Evolutionary conservation across 2,888 invertebrate species (phyloP).

Genomic region (Agrenia bidenticulata): DNA sequence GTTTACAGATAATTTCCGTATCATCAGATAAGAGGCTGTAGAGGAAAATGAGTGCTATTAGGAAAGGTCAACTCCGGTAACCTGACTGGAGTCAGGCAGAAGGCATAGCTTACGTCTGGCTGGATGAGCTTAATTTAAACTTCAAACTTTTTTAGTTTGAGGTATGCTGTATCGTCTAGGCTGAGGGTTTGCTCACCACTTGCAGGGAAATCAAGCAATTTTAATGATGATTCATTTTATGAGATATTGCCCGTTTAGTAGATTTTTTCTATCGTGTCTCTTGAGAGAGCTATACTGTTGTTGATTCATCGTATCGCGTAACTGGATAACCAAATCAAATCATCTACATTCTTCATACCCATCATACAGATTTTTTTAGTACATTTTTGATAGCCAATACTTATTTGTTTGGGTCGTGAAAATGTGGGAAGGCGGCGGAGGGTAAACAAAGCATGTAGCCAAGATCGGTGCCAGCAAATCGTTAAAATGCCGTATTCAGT

Average conservation of each 20-base stretch:
- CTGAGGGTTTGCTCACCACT: too few relatives aligned
- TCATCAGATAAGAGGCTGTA: background rate
- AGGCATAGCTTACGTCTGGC: slow-evolving; percentile 13
- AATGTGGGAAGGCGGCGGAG: background rate
- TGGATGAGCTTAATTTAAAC: background rate
- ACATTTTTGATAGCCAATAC: background rate
- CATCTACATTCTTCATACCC: too few relatives aligned
- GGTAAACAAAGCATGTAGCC: background rate
- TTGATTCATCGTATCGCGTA: too few relatives aligned
- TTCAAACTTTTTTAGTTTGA: too few relatives aligned
- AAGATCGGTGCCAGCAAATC: slow-evolving; percentile 44
- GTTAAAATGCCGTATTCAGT: slow-evolving; percentile 39
- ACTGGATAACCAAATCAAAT: too few relatives aligned
- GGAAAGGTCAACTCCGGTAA: slow-evolving; percentile 16
- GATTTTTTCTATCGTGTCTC: too few relatives aligned
- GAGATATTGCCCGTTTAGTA: too few relatives aligned
- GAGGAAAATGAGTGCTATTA: slow-evolving; percentile 11
- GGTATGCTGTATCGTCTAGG: too few relatives aligned
- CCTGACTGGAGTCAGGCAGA: slow-evolving; percentile 17
- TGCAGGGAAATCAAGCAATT: too few relatives aligned
- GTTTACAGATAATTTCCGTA: background rate
- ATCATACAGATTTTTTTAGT: background rate
- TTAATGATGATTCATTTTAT: too few relatives aligned
- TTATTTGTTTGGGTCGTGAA: background rate
- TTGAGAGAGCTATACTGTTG: too few relatives aligned